Evolutionary conservation across 1,140 invertebrate species (phyloP).

Genomic region (Nebria ingens): DNA sequence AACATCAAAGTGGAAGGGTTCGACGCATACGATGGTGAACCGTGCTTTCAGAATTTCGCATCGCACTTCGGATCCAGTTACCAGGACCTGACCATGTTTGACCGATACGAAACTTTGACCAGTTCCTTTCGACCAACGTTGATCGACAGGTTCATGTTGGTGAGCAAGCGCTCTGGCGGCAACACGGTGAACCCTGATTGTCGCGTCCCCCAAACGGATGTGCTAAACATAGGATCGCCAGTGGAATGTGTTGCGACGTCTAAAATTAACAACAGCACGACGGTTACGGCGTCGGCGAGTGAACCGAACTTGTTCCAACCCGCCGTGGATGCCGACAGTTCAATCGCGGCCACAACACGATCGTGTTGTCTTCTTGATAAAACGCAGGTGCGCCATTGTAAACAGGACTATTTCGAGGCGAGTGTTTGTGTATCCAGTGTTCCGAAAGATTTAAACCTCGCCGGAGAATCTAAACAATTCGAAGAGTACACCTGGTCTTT

Average conservation of each 20-base stretch:
- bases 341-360: slow-evolving; percentile 10
- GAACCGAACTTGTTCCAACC: slow-evolving; percentile 36
- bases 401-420: slow-evolving; percentile 25
- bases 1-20: slow-evolving; percentile 15
- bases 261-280: slow-evolving; percentile 31
- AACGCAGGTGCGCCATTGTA: not conserved
- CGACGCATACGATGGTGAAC: slow-evolving; percentile 30
- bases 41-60: slow-evolving; percentile 20
- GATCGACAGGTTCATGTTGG: slow-evolving; percentile 25
- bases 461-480: slow-evolving; percentile 16
- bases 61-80: slow-evolving; percentile 31
- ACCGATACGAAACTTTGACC: slow-evolving; percentile 19
- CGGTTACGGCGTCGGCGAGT: slow-evolving; percentile 25
- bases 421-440: slow-evolving; percentile 39
- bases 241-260: slow-evolving; percentile 22
- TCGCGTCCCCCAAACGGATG: slow-evolving; percentile 12
- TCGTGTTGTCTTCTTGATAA: slow-evolving; percentile 13
- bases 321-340: slow-evolving; percentile 17
- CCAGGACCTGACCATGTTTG: slow-evolving; percentile 29
- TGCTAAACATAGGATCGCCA: slow-evolving; percentile 28
- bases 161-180: slow-evolving; percentile 14
- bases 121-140: slow-evolving; percentile 16
- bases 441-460: slow-evolving; percentile 42
- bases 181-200: slow-evolving; percentile 6
- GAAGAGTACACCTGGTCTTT: slow-evolving; percentile 20